Evolutionary conservation across 2,888 invertebrate species (phyloP), one percentile per base, ranked within the genome.

Genomic region (Hylaea fasciaria): DNA sequence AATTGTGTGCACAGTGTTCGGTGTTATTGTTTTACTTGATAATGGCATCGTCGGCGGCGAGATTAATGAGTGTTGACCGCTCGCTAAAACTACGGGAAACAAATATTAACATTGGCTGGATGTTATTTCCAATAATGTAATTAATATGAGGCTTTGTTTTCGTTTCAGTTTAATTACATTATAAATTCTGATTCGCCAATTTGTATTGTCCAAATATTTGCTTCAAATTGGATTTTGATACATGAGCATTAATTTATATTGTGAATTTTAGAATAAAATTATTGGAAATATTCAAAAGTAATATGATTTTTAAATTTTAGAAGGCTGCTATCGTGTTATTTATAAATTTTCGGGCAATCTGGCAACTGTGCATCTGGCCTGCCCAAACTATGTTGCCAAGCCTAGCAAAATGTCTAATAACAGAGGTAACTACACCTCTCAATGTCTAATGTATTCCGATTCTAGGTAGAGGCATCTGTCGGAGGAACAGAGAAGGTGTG

Each of bases 401-500:
- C 3, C 22, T 3, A 22, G 22, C 22, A 22, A 22, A 22, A 22
- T 22, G 22, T 22, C 22, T 22, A 22, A 2, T 3, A 5, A 22
- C 22, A 22, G 2, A 22, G 5, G 22, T 22, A 3, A 22, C 22
- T 22, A 5, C 22, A 22, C 22, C 22, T 22, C 5, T 22, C 22
- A 22, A 22, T 22, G 22, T 22, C n/a, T n/a, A n/a, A n/a, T n/a
- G n/a, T n/a, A n/a, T n/a, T n/a, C n/a, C n/a, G n/a, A n/a, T 22
- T 3, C 9, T 55, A 94, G 93, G 94, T 94, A 5, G 87, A 87
- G 1, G 80, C 89, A 40, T 86, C 87, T 10, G 50, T 89, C 0
- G 87, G 91, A 66, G 93, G 87, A 0, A 95, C 95, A 0, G 92
- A 93, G 69, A 68, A 74, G 45, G 93, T 93, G 4, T 89, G 94